phyloP scores from a whole-genome alignment of 1,140 invertebrate species.

The Pseudomyrmex sp. region DNA sequence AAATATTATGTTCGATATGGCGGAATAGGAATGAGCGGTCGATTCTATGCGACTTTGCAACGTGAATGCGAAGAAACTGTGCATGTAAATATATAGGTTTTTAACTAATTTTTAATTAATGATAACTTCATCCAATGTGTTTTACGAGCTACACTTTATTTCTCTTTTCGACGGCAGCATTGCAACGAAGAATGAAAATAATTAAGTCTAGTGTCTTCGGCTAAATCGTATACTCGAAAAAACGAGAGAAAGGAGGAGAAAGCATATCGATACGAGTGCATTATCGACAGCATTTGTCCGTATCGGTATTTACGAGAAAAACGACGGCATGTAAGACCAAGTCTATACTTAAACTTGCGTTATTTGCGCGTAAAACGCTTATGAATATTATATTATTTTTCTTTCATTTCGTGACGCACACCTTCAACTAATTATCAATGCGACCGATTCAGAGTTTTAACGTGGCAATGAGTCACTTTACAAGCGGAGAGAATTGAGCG shows the following conservation, averaged over 20 bases:
- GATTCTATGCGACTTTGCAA: conserved; percentile 3
- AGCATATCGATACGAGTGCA: conserved; percentile 8
- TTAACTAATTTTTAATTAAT: background rate
- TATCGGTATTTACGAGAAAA: conserved; percentile 23
- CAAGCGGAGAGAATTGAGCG: conserved; percentile 39
- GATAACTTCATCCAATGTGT: background rate
- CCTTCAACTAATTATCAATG: conserved; percentile 37
- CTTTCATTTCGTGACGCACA: conserved; percentile 38
- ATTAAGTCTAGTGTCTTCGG: background rate
- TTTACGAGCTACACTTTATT: too few species aligned
- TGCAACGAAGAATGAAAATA: background rate
- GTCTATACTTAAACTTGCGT: conserved; percentile 18
- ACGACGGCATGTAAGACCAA: background rate
- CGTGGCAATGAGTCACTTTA: conserved; percentile 57
- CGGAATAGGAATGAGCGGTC: background rate
- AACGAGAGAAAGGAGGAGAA: conserved; percentile 50
- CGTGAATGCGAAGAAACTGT: background rate
- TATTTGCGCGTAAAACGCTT: conserved; percentile 13
- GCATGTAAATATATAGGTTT: background rate
- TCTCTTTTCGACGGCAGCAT: background rate
- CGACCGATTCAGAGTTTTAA: conserved; percentile 19
- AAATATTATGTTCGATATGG: conserved; percentile 19
- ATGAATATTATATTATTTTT: conserved; percentile 20
- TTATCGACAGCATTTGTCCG: conserved; percentile 26
- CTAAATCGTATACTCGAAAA: background rate